Evolutionary conservation across 2,797 vertebrate genomes (phyloP), one percentile per base, ranked within the genome.

Genomic region (Gorsachius magnificus): DNA sequence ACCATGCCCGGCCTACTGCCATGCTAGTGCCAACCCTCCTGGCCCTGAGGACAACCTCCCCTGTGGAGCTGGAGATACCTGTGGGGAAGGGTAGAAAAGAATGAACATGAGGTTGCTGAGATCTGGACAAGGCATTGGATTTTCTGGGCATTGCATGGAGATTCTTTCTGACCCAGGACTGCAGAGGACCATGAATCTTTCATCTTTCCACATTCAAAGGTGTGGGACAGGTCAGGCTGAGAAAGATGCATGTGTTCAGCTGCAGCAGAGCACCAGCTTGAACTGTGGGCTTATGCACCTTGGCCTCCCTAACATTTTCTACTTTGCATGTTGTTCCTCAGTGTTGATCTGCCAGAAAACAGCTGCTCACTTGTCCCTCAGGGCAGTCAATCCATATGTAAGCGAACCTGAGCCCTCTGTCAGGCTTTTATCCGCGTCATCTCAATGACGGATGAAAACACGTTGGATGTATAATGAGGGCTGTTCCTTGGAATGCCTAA

Each of bases 1-100:
- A 3, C 14, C 5, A 0, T 38, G 12, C 29, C 8, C 26, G 31
- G 13, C 8, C 11, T 25, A 22, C 6, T 16, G 43, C 29, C 5
- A 6, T 7, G 7, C 12, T 16, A 24, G 6, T 13, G 54, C 25
- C 1, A 0, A 64, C 4, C 4, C 5, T 18, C 8, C 9, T 1
- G 1, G 2, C n/a, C 33, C 17, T 56, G 33, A 25, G 33, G 18
- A 60, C 1, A 6, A 5, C 8, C 9, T 65, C 9, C 6, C 11
- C 12, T 1, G 2, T 8, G 58, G 31, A n/a, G 50, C 5, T 48
- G 16, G 2, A 31, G 38, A 85, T 20, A n/a, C 15, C 11, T 22
- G 1, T 64, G 13, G 7, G 24, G 11, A 71, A 69, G 16, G 16
- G 10, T 20, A 3, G 25, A 57, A 82, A 74, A 83, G 20, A 6